Conservation (phyloP, 2,113 vertebrate genomes). For the Hypomesus transpacificus region DNA sequence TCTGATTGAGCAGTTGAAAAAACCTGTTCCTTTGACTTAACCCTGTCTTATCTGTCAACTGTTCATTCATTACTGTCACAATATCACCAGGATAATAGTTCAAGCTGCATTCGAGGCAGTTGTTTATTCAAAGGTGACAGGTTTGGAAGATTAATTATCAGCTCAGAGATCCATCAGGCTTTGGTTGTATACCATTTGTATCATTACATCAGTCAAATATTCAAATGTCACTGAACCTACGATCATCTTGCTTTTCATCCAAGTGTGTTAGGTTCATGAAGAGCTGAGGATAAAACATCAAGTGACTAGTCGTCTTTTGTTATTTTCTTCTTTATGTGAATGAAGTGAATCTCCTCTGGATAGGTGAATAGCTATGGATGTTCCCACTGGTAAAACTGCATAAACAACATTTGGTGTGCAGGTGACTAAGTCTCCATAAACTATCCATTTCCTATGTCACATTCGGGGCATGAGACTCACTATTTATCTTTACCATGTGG, state of each 20-base stretch:
- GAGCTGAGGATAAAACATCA: neutral
- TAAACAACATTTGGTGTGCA: neutral
- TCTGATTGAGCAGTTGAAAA: constrained; percentile 18
- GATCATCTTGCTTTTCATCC: too few species aligned
- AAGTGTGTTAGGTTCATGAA: too few species aligned
- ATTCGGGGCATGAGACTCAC: constrained; percentile 20
- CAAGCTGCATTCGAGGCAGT: neutral
- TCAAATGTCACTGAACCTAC: too few species aligned
- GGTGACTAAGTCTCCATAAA: constrained; percentile 11
- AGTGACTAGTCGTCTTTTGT: neutral
- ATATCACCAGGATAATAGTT: neutral
- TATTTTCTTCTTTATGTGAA: too few species aligned
- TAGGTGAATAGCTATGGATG: too few species aligned
- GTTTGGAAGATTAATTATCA: constrained; percentile 5
- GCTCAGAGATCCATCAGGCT: neutral
- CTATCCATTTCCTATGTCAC: neutral
- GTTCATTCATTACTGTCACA: constrained; percentile 28
- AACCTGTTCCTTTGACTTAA: constrained; percentile 20
- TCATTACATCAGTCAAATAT: too few species aligned
- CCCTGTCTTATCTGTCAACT: constrained; percentile 13
- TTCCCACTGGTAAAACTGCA: neutral
- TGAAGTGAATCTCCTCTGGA: too few species aligned
- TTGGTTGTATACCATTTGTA: too few species aligned
- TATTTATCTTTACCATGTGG: constrained; percentile 50
- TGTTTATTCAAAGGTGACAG: constrained; percentile 31